A percentile compares a stretch with the other conserved stretches of the same genome.
Conservation (phyloP, 64 coral and sea anemone species). For the Actinia equina region DNA sequence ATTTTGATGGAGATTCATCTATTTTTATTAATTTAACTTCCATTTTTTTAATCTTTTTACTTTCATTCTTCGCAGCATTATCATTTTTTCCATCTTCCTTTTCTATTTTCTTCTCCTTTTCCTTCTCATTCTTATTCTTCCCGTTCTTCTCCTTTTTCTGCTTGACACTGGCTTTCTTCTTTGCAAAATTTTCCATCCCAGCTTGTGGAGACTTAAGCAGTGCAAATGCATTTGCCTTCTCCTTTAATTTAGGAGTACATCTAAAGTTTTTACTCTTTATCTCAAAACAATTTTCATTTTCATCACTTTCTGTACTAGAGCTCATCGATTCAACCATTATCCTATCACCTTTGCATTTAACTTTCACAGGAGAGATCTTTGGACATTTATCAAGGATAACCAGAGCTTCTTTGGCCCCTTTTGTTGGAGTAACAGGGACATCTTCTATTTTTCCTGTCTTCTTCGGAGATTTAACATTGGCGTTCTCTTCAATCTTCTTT, state of each 20-base stretch:
- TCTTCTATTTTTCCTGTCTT: not conserved
- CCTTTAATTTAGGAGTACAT: not conserved
- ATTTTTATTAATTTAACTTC: not conserved
- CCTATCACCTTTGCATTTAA: not conserved
- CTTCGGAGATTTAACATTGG: not conserved
- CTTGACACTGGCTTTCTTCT: not conserved
- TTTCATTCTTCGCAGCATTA: not conserved
- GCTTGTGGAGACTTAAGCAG: not conserved
- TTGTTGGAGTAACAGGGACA: not conserved
- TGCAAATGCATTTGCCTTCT: slow-evolving; percentile 1
- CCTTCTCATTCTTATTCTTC: not conserved
- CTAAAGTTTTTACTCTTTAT: not conserved
- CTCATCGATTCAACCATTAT: not conserved
- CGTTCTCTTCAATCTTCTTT: not conserved
- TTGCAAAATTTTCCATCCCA: not conserved
- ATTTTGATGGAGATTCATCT: not conserved
- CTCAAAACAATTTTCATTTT: not conserved
- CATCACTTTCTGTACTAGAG: slow-evolving; percentile 1
- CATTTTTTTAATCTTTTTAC: not conserved
- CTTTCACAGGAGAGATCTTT: slow-evolving; percentile 11
- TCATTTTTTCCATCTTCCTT: not conserved
- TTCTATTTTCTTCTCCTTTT: not conserved
- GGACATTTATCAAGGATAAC: slow-evolving; percentile 7
- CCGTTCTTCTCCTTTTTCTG: not conserved
- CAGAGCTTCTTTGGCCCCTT: not conserved